phyloP scores from a whole-genome alignment of 2,113 vertebrate genomes.

The Sander lucioperca region DNA sequence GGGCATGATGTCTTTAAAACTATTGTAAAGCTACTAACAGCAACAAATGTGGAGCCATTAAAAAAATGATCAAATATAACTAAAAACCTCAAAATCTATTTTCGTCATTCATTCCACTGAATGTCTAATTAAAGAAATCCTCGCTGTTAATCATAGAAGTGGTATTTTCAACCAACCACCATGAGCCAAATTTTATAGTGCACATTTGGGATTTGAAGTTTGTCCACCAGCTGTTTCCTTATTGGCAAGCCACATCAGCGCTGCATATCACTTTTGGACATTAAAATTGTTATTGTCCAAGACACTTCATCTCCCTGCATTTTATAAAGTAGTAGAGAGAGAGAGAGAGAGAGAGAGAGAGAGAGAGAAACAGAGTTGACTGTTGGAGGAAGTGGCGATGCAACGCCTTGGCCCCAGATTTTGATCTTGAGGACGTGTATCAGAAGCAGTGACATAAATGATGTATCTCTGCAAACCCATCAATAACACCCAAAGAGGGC shows the following conservation, averaged over 20 bases:
- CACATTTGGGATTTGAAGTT: conserved; percentile 47
- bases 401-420: conserved; percentile 56
- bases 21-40: neutral
- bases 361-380: conserved; percentile 3
- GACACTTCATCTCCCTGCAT: conserved; percentile 29
- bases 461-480: conserved; percentile 81
- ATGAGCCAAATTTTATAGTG: conserved; percentile 26
- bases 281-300: conserved; percentile 32
- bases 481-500: conserved; percentile 81
- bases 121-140: conserved; percentile 17
- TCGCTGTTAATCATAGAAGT: conserved; percentile 40
- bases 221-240: conserved; percentile 51
- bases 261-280: conserved; percentile 19
- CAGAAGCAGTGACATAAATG: conserved; percentile 80
- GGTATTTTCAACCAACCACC: conserved; percentile 21
- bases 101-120: conserved; percentile 13
- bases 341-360: conserved; percentile 3
- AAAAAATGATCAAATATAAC: neutral
- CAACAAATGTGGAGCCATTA: neutral
- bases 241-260: conserved; percentile 30
- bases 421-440: conserved; percentile 73
- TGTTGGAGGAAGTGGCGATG: conserved; percentile 42
- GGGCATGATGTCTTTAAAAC: neutral
- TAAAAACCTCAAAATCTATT: neutral
- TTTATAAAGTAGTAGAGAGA: conserved; percentile 26